Evolutionary conservation across 2,888 invertebrate species (phyloP), one percentile per base, ranked within the genome.

Genomic region (Agrenia bidenticulata): DNA sequence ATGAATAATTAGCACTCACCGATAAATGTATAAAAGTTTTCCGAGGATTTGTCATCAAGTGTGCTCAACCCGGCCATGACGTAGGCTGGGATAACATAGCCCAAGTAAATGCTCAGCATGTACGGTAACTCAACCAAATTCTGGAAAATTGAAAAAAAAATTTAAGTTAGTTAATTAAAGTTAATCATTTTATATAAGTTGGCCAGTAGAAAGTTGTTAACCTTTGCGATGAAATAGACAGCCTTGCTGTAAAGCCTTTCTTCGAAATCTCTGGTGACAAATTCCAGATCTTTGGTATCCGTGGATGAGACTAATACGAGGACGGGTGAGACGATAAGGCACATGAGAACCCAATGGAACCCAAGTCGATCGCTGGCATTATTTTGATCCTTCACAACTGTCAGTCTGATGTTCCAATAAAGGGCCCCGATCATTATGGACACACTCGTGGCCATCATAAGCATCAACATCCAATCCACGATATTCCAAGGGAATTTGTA

Each of bases 401-500:
- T 91, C 2, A 88, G 86, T 1, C 91, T 89, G 2, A 94, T 85
- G 78, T 94, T 92, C 92, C 93, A 94, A 80, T 91, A 94, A 75
- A 94, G 87, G 73, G 90, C 88, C 45, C 94, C 94, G 37, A 91
- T 85, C 73, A 90, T 83, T 60, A 94, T 84, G 2, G 94, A 94
- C 78, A 94, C 84, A 70, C 90, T 84, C 1, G 89, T 90, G 0
- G 93, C 88, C 17, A 91, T 83, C 21, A 94, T 84, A 13, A 94
- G 84, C 70, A 90, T 86, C 49, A 87, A 86, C 39, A 92, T 84
- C 82, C 93, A 88, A 73, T 87, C 87, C 0, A 92, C 85, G 42
- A 94, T 81, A 2, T 92, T 90, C 77, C 88, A 89, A 61, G 92
- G 92, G 80, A 93, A 94, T 56, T 90, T 92, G 81, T 90, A 92